Evolutionary conservation across 2,113 vertebrate genomes (phyloP).

Genomic region (Riparia riparia): DNA sequence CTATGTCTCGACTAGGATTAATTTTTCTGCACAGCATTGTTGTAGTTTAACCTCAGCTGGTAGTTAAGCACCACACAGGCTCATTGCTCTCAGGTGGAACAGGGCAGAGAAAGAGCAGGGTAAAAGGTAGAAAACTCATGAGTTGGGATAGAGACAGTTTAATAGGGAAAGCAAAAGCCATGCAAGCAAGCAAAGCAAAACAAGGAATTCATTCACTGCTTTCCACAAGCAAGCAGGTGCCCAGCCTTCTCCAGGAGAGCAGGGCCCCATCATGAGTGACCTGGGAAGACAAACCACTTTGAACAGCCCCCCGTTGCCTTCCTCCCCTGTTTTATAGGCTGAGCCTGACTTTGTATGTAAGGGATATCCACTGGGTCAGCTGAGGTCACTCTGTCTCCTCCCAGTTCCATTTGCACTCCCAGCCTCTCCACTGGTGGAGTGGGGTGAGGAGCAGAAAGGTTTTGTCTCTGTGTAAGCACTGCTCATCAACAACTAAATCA

Average conservation of each 20-base stretch:
- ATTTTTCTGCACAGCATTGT: neutral
- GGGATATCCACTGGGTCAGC: neutral
- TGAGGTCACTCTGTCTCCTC: neutral
- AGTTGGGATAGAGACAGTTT: neutral
- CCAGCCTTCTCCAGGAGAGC: neutral
- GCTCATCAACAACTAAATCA: neutral
- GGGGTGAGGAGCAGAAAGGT: neutral
- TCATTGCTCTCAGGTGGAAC: neutral
- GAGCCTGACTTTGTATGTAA: neutral
- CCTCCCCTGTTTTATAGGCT: neutral
- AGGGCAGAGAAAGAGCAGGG: neutral
- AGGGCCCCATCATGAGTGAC: neutral
- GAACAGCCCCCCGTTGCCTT: neutral
- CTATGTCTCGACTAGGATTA: neutral
- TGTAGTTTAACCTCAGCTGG: neutral
- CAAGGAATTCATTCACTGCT: neutral
- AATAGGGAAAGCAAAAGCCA: neutral
- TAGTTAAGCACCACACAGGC: neutral
- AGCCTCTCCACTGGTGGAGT: neutral
- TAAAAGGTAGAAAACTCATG: neutral
- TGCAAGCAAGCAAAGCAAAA: rapidly evolving
- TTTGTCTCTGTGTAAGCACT: neutral
- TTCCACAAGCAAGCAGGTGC: neutral
- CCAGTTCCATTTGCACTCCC: neutral
- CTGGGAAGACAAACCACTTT: neutral